Evolutionary conservation across 2,113 vertebrate genomes (phyloP), one percentile per base, ranked within the genome.

Genomic region (Hyaena hyaena): DNA sequence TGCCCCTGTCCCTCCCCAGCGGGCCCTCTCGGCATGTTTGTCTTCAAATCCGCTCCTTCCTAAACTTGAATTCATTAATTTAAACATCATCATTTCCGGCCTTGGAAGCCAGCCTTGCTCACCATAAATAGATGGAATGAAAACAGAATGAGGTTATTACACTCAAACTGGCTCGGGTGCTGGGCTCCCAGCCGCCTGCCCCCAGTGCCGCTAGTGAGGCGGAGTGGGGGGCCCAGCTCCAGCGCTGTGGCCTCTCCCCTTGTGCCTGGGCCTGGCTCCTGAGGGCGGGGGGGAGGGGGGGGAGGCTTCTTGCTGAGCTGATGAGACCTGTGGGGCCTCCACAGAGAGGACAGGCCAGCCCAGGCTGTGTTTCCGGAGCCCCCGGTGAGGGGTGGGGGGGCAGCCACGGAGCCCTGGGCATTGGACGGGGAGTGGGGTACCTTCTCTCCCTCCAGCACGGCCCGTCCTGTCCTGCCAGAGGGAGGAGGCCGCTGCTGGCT

Each of bases 211-310:
- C 39, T 76, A 33, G 21, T 4, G 26, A 66, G 39, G 68, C 0
- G 2, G 80, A 74, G 88, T 23, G 39, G 23, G 31, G 65, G 35
- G 5, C 39, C 58, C 58, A 43, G n/a, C 68, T 28, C 77, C 90
- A 73, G 93, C 96, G 95, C 68, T 99, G 98, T 98, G 82, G 82
- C 77, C 98, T 98, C n/a, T 89, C 86, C 98, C 95, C 99, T 98
- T 53, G 98, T 0, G 0, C 19, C 63, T 55, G 71, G 79, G 9
- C 31, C 39, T 83, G 69, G 69, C 88, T 93, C 48, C 45, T 2
- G 26, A 50, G 80, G 76, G 39, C 50, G 2, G 77, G 74, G 31
- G 55, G 2, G 81, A 63, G 76, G 19, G 19, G 35, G 35, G 35
- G 58, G 63, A 10, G 14, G 50, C 31, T 17, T 48, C 26, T n/a